Evolutionary conservation across 2,113 vertebrate genomes (phyloP).

Genomic region (Festucalex cinctus): DNA sequence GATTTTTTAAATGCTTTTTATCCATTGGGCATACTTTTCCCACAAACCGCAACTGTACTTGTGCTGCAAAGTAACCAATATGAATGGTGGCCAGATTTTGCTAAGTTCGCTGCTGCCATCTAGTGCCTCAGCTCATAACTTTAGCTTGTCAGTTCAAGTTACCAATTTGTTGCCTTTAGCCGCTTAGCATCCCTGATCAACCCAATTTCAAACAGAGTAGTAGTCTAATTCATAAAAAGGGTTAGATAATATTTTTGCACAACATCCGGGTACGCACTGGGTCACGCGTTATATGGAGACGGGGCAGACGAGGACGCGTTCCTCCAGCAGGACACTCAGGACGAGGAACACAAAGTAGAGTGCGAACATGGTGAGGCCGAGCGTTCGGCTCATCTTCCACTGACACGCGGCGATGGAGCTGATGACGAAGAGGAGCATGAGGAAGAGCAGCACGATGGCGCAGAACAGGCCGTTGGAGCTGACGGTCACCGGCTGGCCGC

Average conservation of each 20-base stretch:
- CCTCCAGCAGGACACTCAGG: constrained; percentile 72
- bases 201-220: neutral
- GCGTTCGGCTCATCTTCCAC: constrained; percentile 71
- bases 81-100: neutral
- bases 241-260: neutral
- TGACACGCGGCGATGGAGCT: constrained; percentile 71
- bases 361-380: constrained; percentile 74
- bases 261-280: neutral
- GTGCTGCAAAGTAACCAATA: neutral
- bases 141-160: no score
- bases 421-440: constrained; percentile 77
- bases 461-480: constrained; percentile 76
- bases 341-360: constrained; percentile 75
- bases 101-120: neutral
- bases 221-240: neutral
- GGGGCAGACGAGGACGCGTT: constrained; percentile 66
- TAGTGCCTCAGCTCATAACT: neutral
- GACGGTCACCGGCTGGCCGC: constrained; percentile 58
- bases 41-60: neutral
- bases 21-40: no score
- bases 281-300: constrained; percentile 56
- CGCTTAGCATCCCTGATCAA: no score
- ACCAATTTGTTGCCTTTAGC: no score
- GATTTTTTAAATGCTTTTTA: no score
- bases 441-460: constrained; percentile 75